These are phyloP conservation scores for Hormiphora californensis DNA, from an alignment of 37 sponge, comb jelly and placozoan genomes.

Conservation along the genomic window DNA sequence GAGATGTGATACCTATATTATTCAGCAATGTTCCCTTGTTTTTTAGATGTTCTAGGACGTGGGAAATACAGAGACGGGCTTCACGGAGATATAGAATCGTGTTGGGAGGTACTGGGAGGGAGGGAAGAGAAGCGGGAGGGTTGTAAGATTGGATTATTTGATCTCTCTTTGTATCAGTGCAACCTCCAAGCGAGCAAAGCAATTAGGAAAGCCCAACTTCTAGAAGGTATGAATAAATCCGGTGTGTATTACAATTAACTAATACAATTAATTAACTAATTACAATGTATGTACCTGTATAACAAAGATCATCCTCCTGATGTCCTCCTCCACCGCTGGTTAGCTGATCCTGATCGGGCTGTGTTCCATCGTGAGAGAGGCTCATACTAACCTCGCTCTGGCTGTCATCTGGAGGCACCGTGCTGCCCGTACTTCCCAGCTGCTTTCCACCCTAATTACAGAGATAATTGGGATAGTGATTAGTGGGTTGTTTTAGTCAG, in stretches of 20 bases:
- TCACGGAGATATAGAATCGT: neutral
- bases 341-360: neutral
- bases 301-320: neutral
- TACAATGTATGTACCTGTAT: neutral
- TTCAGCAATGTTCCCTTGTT: too few relatives aligned
- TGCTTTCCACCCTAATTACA: too few relatives aligned
- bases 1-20: too few relatives aligned
- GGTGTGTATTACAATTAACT: neutral
- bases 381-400: constrained; percentile 8
- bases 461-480: too few relatives aligned
- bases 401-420: neutral
- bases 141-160: too few relatives aligned
- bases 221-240: neutral
- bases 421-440: neutral
- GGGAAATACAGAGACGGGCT: neutral
- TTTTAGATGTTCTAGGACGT: too few relatives aligned
- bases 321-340: neutral
- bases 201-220: neutral
- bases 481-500: neutral
- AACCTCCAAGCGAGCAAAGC: too few relatives aligned
- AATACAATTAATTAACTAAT: too few relatives aligned
- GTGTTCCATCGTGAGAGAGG: constrained; percentile 5
- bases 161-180: too few relatives aligned
- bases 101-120: neutral
- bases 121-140: too few relatives aligned